These are phyloP conservation scores for Micropterix aruncella DNA, from an alignment of 2,888 invertebrate genomes.

Conservation along the genomic window DNA sequence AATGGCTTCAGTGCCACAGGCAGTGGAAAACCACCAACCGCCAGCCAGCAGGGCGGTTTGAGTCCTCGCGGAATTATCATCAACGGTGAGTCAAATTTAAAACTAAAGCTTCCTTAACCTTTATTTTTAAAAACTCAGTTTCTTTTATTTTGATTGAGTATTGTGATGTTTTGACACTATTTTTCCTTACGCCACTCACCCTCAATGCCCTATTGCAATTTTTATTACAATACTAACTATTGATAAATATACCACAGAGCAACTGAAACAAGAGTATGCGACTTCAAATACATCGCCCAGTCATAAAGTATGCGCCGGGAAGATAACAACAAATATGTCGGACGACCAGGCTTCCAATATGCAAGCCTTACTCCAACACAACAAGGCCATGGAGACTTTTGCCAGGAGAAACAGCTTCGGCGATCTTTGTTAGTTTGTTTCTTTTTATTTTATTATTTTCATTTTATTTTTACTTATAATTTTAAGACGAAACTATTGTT, in stretches of 20 bases:
- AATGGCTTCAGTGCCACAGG: neutral
- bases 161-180: too few species aligned
- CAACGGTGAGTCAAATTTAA: neutral
- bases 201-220: too few species aligned
- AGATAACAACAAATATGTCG: conserved; percentile 30
- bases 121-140: too few species aligned
- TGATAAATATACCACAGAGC: conserved; percentile 4
- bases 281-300: conserved; percentile 10
- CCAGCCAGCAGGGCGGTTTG: neutral
- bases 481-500: conserved; percentile 1
- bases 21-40: neutral
- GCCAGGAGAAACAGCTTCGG: conserved; percentile 61
- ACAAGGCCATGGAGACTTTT: conserved; percentile 48
- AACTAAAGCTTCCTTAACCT: too few species aligned
- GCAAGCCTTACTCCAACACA: conserved; percentile 27
- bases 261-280: conserved; percentile 5
- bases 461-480: conserved; percentile 3
- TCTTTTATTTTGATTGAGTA: neutral
- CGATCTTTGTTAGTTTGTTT: conserved; percentile 47
- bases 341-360: conserved; percentile 39
- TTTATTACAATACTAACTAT: too few species aligned
- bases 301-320: conserved; percentile 20
- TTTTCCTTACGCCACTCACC: too few species aligned
- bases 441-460: conserved; percentile 10
- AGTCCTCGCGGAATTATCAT: neutral